Base-by-base conservation (phyloP, 2,888 invertebrate species). In the Kuschelorhynchus macadamiae region DNA sequence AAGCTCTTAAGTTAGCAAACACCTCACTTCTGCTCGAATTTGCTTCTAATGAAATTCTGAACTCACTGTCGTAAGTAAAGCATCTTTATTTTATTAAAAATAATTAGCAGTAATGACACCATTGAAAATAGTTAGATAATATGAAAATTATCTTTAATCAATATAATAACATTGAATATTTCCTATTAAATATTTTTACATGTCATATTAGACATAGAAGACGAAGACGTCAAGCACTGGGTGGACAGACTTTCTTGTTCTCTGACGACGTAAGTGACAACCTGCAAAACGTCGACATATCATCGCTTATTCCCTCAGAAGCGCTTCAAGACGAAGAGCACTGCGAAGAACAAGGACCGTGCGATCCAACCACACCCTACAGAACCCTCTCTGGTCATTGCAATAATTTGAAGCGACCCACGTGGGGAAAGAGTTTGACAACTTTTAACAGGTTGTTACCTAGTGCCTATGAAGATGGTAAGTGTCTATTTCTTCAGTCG, bases 391-490 rank as follows among this genome's bases (percentile, higher is more conserved):
- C 93, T 0, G 96, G 96, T 0, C 91, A 92, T 77, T 96, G 96
- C 79, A 96, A 96, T 78, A 96, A 96, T 79, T 82, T 96, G 53
- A 87, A 92, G 32, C 92, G 94, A 79, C 94, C 95, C 0, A 89
- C 88, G 65, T 88, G 92, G 77, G 96, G 95, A n/a, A 93, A 94
- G 79, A 91, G 94, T 75, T 85, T 96, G 78, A 93, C 94, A 0
- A 92, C 93, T 0, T 95, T 96, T 79, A 91, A 93, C 0, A 88
- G 96, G 72, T 84, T 96, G 66, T 80, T 96, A 68, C 94, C 95
- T 0, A 92, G 95, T 0, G 91, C 90, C 59, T 96, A 96, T 81
- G 94, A 95, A 83, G 95, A 96, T 81, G 95, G 91, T 90, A 78
- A 5, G 25, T 25, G 7, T 25, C 16, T 1, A 16, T 36, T 32